Percentiles rank a stretch among this genome's conserved stretches.
These are phyloP conservation scores for Chaetura pelagica DNA, from an alignment of 2,113 vertebrate genomes.

Conservation along the genomic window DNA sequence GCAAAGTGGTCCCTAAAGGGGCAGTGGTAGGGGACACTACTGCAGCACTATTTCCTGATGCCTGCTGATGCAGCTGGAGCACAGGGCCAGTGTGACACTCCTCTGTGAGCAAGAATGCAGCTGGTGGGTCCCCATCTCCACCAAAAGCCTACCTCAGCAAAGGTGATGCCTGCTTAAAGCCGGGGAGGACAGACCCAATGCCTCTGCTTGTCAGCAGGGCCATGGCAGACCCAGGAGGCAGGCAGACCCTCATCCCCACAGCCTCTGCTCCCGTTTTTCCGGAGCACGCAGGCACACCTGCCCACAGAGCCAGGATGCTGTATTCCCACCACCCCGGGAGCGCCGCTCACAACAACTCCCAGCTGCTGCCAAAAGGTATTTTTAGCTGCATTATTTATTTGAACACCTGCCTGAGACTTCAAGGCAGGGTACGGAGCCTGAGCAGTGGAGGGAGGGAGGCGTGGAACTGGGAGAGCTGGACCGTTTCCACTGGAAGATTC, in stretches of 20 bases:
- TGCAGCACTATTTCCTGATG: rapidly evolving
- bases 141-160: neutral
- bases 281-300: slow-evolving; percentile 50
- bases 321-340: slow-evolving; percentile 58
- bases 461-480: slow-evolving; percentile 70
- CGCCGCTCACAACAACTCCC: slow-evolving; percentile 77
- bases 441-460: neutral
- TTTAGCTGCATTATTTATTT: slow-evolving; percentile 90
- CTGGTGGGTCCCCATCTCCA: neutral
- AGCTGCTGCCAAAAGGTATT: slow-evolving; percentile 87
- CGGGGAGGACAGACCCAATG: neutral
- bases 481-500: slow-evolving; percentile 66
- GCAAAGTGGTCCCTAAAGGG: neutral
- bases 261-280: neutral
- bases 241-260: neutral
- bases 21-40: neutral
- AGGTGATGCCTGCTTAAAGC: neutral
- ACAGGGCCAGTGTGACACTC: rapidly evolving
- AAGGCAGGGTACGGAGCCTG: slow-evolving; percentile 55
- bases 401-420: slow-evolving; percentile 85
- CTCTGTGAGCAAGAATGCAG: neutral
- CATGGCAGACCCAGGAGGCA: neutral
- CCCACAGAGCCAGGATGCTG: neutral
- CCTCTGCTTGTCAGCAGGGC: neutral
- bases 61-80: rapidly evolving